Conservation (phyloP, 1,140 invertebrate species). For the Gonioctena quinquepunctata region DNA sequence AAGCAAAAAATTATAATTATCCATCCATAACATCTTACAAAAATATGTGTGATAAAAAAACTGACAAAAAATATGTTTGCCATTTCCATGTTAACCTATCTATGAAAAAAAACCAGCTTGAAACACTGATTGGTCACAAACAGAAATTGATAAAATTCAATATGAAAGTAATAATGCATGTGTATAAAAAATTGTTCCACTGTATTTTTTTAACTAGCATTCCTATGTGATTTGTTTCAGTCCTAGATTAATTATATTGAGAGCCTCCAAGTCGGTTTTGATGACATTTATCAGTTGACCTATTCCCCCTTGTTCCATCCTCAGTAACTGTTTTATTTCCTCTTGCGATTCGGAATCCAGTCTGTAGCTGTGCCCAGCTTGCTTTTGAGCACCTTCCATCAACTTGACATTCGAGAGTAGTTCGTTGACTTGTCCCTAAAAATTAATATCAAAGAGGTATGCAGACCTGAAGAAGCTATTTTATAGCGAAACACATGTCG, state of each 20-base stretch:
- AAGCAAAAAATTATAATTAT: too few species aligned
- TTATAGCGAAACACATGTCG: too few species aligned
- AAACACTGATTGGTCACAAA: too few species aligned
- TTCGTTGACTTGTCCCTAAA: conserved; percentile 83
- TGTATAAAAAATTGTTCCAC: too few species aligned
- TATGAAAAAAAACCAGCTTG: too few species aligned
- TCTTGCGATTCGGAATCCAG: conserved; percentile 67
- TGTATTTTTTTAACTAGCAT: too few species aligned
- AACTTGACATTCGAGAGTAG: conserved; percentile 71
- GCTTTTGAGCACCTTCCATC: conserved; percentile 32
- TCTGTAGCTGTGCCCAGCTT: conserved; percentile 59
- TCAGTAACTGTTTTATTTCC: conserved; percentile 74
- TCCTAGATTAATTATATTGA: conserved; percentile 81
- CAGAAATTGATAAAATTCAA: too few species aligned
- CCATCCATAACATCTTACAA: too few species aligned
- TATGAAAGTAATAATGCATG: too few species aligned
- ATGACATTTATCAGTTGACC: conserved; percentile 80
- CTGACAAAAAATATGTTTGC: too few species aligned
- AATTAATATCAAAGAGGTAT: background rate
- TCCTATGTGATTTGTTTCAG: conserved; percentile 60
- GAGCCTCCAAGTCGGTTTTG: conserved; percentile 72
- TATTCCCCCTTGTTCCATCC: conserved; percentile 84
- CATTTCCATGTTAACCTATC: too few species aligned
- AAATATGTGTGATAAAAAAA: too few species aligned
- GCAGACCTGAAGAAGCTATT: conserved; percentile 1